A percentile compares a stretch with the other conserved stretches of the same genome.
These are phyloP conservation scores for Schizaphis graminum DNA, from an alignment of 2,888 invertebrate genomes.

Conservation along the genomic window DNA sequence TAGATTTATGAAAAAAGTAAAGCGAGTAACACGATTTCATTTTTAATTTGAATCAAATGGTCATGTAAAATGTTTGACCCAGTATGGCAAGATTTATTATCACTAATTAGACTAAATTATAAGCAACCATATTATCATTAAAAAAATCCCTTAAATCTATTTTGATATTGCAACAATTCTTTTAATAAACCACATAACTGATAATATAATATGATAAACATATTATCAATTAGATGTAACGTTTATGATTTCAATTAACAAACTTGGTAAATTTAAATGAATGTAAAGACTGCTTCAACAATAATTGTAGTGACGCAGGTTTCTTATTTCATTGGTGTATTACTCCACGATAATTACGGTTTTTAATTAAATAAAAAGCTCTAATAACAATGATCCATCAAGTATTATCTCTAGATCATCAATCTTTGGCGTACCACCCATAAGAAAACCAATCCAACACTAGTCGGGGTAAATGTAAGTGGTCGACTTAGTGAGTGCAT, in stretches of 20 bases:
- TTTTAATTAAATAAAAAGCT: conserved; percentile 38
- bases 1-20: neutral
- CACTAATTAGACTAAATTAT: neutral
- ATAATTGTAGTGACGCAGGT: neutral
- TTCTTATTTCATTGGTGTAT: neutral
- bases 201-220: neutral
- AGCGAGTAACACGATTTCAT: neutral
- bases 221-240: neutral
- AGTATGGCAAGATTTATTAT: neutral
- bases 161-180: neutral
- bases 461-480: neutral
- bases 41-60: neutral
- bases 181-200: neutral
- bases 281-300: neutral
- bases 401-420: conserved; percentile 19
- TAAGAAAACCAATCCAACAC: neutral
- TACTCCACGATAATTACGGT: neutral
- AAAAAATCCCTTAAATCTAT: neutral
- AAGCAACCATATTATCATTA: neutral
- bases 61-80: neutral
- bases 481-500: neutral
- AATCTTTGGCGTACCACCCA: conserved; percentile 24
- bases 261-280: neutral
- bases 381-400: conserved; percentile 29
- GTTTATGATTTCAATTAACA: neutral